phyloP scores from a whole-genome alignment of 2,888 invertebrate species.

The Drosophila sordidapex region DNA sequence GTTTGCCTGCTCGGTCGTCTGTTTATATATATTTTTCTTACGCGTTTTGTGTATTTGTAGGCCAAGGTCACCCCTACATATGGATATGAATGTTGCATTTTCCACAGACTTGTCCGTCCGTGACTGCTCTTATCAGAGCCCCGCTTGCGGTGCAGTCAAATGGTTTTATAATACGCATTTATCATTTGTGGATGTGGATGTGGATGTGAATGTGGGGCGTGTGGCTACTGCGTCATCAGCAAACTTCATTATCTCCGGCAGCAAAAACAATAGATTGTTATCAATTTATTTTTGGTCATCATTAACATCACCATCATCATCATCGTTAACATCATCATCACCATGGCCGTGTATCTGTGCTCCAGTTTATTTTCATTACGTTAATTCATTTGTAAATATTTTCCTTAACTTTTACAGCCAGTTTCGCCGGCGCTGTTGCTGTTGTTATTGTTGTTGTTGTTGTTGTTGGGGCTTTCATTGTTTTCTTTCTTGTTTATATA shows the following conservation, averaged over 20 bases:
- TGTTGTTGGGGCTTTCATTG: slow-evolving; percentile 14
- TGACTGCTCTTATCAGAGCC: slow-evolving; percentile 38
- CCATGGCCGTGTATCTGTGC: slow-evolving; percentile 52
- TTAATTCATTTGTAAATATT: slow-evolving; percentile 80
- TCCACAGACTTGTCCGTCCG: neutral
- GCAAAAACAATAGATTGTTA: slow-evolving; percentile 4
- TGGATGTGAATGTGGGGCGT: slow-evolving; percentile 27
- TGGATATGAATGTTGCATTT: slow-evolving; percentile 41
- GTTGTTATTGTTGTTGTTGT: slow-evolving; percentile 21
- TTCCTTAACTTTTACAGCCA: slow-evolving; percentile 73
- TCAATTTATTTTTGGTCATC: slow-evolving; percentile 2
- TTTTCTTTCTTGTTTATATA: slow-evolving; percentile 61
- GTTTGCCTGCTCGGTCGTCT: neutral
- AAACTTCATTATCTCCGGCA: slow-evolving; percentile 26
- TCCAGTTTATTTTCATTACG: slow-evolving; percentile 76
- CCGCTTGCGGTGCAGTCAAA: slow-evolving; percentile 34
- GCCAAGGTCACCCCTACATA: slow-evolving; percentile 53
- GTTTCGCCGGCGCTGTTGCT: slow-evolving; percentile 21
- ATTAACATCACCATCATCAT: slow-evolving; percentile 1
- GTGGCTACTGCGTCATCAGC: slow-evolving; percentile 47
- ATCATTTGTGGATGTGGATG: slow-evolving; percentile 52
- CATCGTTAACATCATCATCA: slow-evolving; percentile 25
- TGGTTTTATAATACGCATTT: slow-evolving; percentile 54
- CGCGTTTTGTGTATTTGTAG: slow-evolving; percentile 33
- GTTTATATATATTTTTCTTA: neutral